Evolutionary conservation across 2,797 vertebrate species (phyloP).

Genomic region (Alectoris magna): DNA sequence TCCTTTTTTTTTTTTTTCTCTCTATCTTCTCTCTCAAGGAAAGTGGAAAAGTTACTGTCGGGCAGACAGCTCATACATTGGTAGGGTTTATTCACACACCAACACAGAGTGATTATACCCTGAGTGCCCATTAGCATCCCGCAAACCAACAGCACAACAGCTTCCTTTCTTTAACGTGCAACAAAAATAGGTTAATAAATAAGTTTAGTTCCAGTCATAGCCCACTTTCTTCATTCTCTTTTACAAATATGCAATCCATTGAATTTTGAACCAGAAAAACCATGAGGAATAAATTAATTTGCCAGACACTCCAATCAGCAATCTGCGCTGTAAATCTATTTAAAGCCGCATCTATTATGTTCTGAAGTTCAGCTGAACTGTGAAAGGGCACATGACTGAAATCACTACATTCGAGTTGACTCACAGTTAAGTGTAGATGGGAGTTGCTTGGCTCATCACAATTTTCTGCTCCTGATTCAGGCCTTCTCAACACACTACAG

Average conservation of each 20-base stretch:
- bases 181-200: conserved; percentile 69
- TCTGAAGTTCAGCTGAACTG: conserved; percentile 69
- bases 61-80: conserved; percentile 60
- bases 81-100: conserved; percentile 67
- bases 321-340: conserved; percentile 61
- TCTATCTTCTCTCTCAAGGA: not conserved
- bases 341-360: conserved; percentile 67
- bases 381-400: conserved; percentile 69
- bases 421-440: conserved; percentile 47
- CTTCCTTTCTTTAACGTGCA: conserved; percentile 66
- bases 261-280: conserved; percentile 68
- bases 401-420: conserved; percentile 61
- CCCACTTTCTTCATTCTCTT: conserved; percentile 62
- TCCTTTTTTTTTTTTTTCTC: not conserved
- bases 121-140: conserved; percentile 65
- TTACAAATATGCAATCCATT: conserved; percentile 70
- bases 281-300: conserved; percentile 69
- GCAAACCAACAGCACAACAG: conserved; percentile 70
- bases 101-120: conserved; percentile 71
- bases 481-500: not conserved
- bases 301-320: conserved; percentile 59
- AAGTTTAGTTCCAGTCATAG: conserved; percentile 65
- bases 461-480: conserved; percentile 42
- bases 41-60: conserved; percentile 44
- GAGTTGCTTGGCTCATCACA: conserved; percentile 31